Conservation (phyloP, 2,888 invertebrate genomes). For the Agrotis clavis region DNA sequence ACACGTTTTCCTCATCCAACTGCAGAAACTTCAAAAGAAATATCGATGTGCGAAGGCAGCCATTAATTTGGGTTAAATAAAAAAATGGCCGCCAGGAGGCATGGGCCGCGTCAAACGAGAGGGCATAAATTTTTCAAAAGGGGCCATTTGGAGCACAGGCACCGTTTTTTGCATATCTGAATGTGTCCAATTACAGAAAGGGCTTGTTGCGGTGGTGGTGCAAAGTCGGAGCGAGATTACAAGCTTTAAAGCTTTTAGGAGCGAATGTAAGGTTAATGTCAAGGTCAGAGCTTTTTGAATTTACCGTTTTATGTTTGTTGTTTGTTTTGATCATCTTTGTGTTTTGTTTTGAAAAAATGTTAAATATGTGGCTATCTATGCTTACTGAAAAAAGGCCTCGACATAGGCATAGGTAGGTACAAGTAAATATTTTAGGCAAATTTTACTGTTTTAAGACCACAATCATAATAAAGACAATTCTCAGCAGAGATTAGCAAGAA, state of each 20-base stretch:
- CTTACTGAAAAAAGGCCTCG: no score
- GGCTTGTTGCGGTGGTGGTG: slow-evolving; percentile 68
- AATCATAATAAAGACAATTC: not conserved
- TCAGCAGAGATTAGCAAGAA: not conserved
- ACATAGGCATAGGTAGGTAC: no score
- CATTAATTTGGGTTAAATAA: slow-evolving; percentile 76
- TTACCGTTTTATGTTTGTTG: no score
- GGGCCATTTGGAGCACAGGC: slow-evolving; percentile 76
- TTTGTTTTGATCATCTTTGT: no score
- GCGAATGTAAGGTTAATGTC: not conserved
- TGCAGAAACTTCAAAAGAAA: slow-evolving; percentile 66
- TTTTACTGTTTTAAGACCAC: not conserved
- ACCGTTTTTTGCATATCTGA: slow-evolving; percentile 85
- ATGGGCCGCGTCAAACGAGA: slow-evolving; percentile 78
- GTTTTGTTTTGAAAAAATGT: no score
- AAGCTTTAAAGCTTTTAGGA: not conserved
- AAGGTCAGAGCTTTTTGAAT: not conserved
- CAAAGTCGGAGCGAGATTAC: slow-evolving; percentile 56
- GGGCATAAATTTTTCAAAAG: slow-evolving; percentile 82
- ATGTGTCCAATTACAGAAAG: slow-evolving; percentile 83
- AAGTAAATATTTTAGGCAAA: no score
- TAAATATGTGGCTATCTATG: no score
- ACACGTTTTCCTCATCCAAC: slow-evolving; percentile 54
- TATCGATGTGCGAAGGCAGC: slow-evolving; percentile 63
- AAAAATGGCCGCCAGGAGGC: slow-evolving; percentile 69